Evolutionary conservation across 1,140 invertebrate genomes (phyloP), one percentile per base, ranked within the genome.

Genomic region (Stenopsyche tienmushanensis): DNA sequence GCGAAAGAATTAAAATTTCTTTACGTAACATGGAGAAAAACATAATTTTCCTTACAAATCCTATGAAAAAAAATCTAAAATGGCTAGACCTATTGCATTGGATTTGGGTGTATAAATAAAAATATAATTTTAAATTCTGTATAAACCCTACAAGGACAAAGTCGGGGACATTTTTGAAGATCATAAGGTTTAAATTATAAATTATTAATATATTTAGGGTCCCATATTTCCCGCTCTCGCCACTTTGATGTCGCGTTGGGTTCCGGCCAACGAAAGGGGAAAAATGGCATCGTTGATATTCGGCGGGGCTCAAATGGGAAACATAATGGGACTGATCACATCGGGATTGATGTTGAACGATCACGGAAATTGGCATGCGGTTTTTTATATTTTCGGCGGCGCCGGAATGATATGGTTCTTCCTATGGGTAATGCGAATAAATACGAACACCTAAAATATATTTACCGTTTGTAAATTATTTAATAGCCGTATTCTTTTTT

Each of bases 331-430:
- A 0, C 88, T 89, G 17, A 82, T 85, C 0, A 59, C 90, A 1
- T 89, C 88, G 9, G 91, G 90, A 8, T 75, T 88, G 5, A 80
- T 91, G 1, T 82, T 91, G 15, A 78, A 88, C 3, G 2, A 20
- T 5, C 82, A 86, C 59, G 81, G 84, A 5, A 85, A 86, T n/a
- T 93, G 91, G 91, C 82, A 86, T 1, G 83, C 85, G 0, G 90
- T 92, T 0, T 94, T 93, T 75, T 93, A 93, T 73, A 82, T 92
- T 8, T 95, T 94, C 77, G 93, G 93, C 69, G 82, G 82, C 60
- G 72, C 90, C 0, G 88, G 88, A 8, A 78, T 90, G 1, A 52
- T 90, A 0, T 92, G 90, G 90, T 90, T 89, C 57, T 73, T 88
- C 24, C 72, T 89, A 42, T 92, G 89, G 85, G 82, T 85, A 74